Percentiles rank a stretch among this genome's conserved stretches.
phyloP scores from a whole-genome alignment of 1,140 invertebrate genomes.

The Drosophila trapezifrons region DNA sequence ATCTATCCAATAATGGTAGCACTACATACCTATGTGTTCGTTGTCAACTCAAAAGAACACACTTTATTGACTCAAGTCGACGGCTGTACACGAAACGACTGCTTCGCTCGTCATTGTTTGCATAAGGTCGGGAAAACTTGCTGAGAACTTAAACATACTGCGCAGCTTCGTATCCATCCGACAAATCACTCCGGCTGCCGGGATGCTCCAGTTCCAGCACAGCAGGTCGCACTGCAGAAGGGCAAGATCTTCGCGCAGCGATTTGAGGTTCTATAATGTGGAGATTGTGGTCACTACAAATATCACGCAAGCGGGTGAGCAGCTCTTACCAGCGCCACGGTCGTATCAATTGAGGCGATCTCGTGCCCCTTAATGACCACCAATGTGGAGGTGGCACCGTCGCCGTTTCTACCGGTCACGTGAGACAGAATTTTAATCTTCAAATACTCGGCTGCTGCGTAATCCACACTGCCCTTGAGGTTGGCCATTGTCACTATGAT shows the following conservation, averaged over 20 bases:
- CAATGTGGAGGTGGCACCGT: constrained; percentile 18
- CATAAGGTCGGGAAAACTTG: constrained; percentile 62
- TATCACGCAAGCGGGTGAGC: neutral
- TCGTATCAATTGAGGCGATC: constrained; percentile 87
- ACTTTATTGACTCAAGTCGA: constrained; percentile 33
- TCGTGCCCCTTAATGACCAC: constrained; percentile 88
- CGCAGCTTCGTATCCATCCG: constrained; percentile 67
- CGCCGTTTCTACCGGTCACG: constrained; percentile 36
- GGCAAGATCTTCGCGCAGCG: constrained; percentile 68
- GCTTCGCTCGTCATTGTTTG: constrained; percentile 32
- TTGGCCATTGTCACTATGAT: constrained; percentile 52
- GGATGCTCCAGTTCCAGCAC: constrained; percentile 81
- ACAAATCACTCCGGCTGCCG: constrained; percentile 75
- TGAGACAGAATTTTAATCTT: constrained; percentile 66
- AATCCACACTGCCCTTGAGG: constrained; percentile 72
- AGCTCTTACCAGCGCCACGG: constrained; percentile 86
- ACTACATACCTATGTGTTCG: neutral
- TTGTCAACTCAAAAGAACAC: constrained; percentile 11
- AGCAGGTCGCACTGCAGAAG: constrained; percentile 68
- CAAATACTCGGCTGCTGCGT: constrained; percentile 76
- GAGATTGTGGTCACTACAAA: neutral
- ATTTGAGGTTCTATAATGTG: constrained; percentile 64
- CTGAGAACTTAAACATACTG: constrained; percentile 68
- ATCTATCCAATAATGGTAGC: neutral
- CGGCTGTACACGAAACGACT: constrained; percentile 7